These are phyloP conservation scores for Coturnix japonica DNA, from an alignment of 2,113 vertebrate genomes.

Conservation along the genomic window DNA sequence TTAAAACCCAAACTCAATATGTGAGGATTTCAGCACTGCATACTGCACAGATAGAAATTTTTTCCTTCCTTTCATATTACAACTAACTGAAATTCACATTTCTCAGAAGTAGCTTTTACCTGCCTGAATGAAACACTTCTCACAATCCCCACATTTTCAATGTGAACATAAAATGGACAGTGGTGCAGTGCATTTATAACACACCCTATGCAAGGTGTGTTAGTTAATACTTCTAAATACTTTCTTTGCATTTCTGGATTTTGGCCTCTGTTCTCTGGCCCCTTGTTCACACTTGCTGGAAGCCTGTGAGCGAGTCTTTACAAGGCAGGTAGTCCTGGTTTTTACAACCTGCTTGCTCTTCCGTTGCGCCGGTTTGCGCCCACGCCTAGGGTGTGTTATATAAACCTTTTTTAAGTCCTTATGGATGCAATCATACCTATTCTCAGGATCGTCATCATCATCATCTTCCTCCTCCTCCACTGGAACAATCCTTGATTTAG, in stretches of 20 bases:
- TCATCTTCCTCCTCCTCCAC: slow-evolving; percentile 84
- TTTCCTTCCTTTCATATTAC: not conserved
- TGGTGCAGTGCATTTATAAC: slow-evolving; percentile 64
- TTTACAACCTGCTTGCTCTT: slow-evolving; percentile 78
- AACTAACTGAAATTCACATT: slow-evolving; percentile 49
- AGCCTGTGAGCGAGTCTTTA: slow-evolving; percentile 80
- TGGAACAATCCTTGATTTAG: slow-evolving; percentile 79
- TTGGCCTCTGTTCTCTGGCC: slow-evolving; percentile 79
- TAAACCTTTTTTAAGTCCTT: slow-evolving; percentile 79
- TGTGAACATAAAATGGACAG: slow-evolving; percentile 38
- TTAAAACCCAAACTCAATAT: slow-evolving; percentile 2
- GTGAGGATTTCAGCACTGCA: slow-evolving; percentile 22
- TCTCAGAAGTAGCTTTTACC: not conserved
- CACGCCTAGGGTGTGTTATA: slow-evolving; percentile 84
- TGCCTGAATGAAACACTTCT: slow-evolving; percentile 7
- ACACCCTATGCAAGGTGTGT: slow-evolving; percentile 74
- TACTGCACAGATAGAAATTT: slow-evolving; percentile 11
- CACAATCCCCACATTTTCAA: slow-evolving; percentile 39
- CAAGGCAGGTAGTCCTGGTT: slow-evolving; percentile 74
- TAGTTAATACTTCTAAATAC: slow-evolving; percentile 58
- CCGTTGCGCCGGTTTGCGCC: slow-evolving; percentile 77
- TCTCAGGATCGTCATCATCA: slow-evolving; percentile 95
- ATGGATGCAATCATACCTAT: slow-evolving; percentile 94
- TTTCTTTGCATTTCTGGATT: slow-evolving; percentile 78
- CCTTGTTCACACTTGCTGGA: slow-evolving; percentile 80